Base-by-base conservation (phyloP, 2,888 invertebrate genomes). In the Caprella mutica region DNA sequence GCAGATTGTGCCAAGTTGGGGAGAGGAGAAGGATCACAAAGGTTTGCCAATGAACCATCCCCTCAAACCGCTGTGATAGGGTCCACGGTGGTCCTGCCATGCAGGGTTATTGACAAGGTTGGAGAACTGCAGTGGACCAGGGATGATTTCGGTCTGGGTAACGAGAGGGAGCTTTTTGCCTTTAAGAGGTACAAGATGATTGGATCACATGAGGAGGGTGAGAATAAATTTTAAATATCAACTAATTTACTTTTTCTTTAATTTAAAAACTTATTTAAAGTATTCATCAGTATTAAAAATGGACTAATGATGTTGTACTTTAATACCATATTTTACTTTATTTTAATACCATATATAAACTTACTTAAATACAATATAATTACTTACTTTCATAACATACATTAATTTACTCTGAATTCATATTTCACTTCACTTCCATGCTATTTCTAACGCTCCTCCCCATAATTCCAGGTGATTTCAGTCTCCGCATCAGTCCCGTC, bases 61-160 rank as follows among this genome's bases (percentile, higher is more conserved):
- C 48, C 26, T 5, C 48, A 48, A 26, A 48, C 48, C 14, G 48
- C 48, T 48, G 48, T 48, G 2, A 17, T 48, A 3, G 48, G 48
- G 23, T 48, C 48, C 48, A 48, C 48, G 14, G 48, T 48, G 26
- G 88, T 91, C 9, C 76, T 94, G 57, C 90, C 91, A 4, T 94
- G 94, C 73, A n/a, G 61, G 38, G 89, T 94, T 23, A 83, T 88
- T 71, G 83, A 85, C 70, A 88, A 91, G 72, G 81, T 80, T 43
- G 96, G 96, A 1, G 82, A 84, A 53, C 79, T 97, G 55, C 96
- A 96, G 72, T 96, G 97, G 97, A 94, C 94, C 58, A 88, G 91
- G 71, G 92, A 94, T 70, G 92, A 91, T 71, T 96, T 94, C 70
- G 96, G 93, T 0, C 79, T 97, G 26, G 97, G 96, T 1, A 82